Evolutionary conservation across 1,140 invertebrate genomes (phyloP).

Genomic region (Adoxophyes honmai): DNA sequence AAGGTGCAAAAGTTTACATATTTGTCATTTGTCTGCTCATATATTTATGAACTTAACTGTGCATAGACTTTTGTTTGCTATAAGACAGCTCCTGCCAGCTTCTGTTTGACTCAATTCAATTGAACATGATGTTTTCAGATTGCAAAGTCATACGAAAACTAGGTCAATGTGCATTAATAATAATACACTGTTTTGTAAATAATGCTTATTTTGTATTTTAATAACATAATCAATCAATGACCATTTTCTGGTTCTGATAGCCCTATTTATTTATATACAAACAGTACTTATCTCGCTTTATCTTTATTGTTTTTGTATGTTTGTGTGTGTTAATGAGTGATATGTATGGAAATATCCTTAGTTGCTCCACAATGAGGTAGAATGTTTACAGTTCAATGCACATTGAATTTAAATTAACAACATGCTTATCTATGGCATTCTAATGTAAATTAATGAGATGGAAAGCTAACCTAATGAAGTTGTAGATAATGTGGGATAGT

Average conservation of each 20-base stretch:
- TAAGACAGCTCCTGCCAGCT: too few species aligned
- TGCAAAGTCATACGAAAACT: too few species aligned
- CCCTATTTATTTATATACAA: slow-evolving; percentile 23
- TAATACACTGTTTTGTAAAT: too few species aligned
- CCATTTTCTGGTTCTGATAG: slow-evolving; percentile 37
- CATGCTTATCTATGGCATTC: background rate
- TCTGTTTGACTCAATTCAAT: too few species aligned
- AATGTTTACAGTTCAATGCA: slow-evolving; percentile 2
- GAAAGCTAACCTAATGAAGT: background rate
- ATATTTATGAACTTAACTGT: too few species aligned
- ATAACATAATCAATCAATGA: slow-evolving; percentile 5
- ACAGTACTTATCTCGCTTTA: slow-evolving; percentile 26
- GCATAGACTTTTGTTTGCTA: too few species aligned
- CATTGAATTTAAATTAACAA: slow-evolving; percentile 2
- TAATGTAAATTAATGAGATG: slow-evolving; percentile 8
- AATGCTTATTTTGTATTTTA: background rate
- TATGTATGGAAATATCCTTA: slow-evolving; percentile 4
- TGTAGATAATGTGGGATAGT: too few species aligned
- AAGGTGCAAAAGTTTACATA: too few species aligned
- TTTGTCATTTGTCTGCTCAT: too few species aligned
- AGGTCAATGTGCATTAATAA: too few species aligned
- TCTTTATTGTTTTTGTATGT: slow-evolving; percentile 22
- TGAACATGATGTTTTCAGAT: too few species aligned
- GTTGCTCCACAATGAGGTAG: background rate
- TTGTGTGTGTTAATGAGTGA: slow-evolving; percentile 20